Base-by-base conservation (phyloP, 2,888 invertebrate genomes). In the Latrodectus hesperus region DNA sequence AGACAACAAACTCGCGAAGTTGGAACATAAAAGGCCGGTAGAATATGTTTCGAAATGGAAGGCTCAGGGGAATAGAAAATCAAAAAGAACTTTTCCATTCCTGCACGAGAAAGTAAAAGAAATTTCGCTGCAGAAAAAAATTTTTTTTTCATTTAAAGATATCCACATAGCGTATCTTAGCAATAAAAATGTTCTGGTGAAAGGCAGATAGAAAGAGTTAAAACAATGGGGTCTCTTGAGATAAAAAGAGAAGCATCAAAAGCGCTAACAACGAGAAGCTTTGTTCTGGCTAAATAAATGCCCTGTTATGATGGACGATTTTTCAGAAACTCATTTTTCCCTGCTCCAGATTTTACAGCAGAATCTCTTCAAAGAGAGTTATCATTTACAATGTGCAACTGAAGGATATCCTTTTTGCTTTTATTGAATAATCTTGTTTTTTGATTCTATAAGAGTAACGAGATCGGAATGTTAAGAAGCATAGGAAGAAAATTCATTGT, bases 1-100 rank as follows among this genome's bases (percentile, higher is more conserved):
- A 51, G n/a, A 51, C 71, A 51, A 51, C 71, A 71, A 52, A 71
- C 71, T 71, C 49, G 71, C 60, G 60, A 60, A 60, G n/a, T 12
- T 11, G 60, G 60, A 60, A 60, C 60, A 60, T 60, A 12, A 60
- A 60, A 60, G 60, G n/a, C n/a, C 14, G 60, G n/a, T 60, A 11
- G n/a, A 60, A 60, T 60, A 60, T 38, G 38, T 60, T 60, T 60
- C 60, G 60, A 60, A 60, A 60, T 60, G 6, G 60, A 16, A 60
- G 14, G n/a, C 60, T 16, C 60, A 16, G 11, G 60, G 60, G 60
- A n/a, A 60, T 16, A 55, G 16, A 60, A n/a, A 60, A 60, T 9
- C 60, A n/a, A 60, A n/a, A 60, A n/a, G 60, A 60, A 60, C 12
- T 60, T 16, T 60, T 60, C 60, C 60, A 60, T 60, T 60, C 6